A percentile compares a stretch with the other conserved stretches of the same genome.
Conservation (phyloP, 2,113 vertebrate species). For the Periophthalmus modestus region DNA sequence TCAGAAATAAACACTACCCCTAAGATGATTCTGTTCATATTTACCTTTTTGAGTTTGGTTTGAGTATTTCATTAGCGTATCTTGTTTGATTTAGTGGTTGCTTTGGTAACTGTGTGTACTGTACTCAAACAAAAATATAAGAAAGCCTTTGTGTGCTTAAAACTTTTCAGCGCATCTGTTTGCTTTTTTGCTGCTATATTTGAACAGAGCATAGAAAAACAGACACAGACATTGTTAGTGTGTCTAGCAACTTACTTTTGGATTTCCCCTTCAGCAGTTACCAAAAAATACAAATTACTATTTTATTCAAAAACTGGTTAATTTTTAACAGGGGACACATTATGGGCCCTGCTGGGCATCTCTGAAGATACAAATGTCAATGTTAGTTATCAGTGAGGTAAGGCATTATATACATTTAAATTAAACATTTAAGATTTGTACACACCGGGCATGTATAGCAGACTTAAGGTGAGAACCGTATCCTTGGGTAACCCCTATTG, state of each 20-base stretch:
- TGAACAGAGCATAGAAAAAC: neutral
- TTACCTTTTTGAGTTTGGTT: neutral
- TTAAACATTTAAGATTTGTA: too few relatives aligned
- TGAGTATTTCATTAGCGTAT: neutral
- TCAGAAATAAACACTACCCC: neutral
- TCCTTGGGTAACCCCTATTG: too few relatives aligned
- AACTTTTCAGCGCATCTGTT: neutral
- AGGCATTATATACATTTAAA: too few relatives aligned
- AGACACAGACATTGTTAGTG: neutral
- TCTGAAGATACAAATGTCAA: too few relatives aligned
- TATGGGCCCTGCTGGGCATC: too few relatives aligned
- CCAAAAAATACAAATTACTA: neutral
- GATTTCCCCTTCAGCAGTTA: neutral
- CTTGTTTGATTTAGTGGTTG: constrained; percentile 6
- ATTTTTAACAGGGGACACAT: too few relatives aligned
- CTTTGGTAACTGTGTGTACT: neutral
- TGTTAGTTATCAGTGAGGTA: too few relatives aligned
- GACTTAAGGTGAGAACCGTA: too few relatives aligned
- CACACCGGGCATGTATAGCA: too few relatives aligned
- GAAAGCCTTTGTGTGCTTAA: neutral
- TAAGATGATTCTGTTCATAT: neutral
- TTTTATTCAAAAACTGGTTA: too few relatives aligned
- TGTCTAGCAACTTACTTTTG: constrained; percentile 1
- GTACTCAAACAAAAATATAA: neutral
- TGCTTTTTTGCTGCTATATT: neutral